Percentiles rank a stretch among this genome's conserved stretches.
Evolutionary conservation across 2,797 vertebrate species (phyloP).

Genomic region (Molothrus aeneus): DNA sequence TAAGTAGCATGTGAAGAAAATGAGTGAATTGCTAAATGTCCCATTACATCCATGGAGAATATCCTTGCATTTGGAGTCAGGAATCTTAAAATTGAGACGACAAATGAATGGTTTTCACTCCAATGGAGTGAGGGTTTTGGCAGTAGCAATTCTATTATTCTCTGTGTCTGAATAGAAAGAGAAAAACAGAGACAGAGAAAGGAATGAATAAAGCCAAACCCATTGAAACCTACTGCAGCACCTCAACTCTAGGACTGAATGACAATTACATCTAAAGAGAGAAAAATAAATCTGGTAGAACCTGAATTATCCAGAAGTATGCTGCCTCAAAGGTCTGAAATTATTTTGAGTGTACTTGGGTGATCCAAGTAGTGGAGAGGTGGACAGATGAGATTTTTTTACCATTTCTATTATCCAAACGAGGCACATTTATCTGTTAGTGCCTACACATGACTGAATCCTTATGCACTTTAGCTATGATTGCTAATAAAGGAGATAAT

Average conservation of each 20-base stretch:
- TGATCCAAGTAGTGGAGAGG: neutral
- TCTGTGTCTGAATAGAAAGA: conserved; percentile 50
- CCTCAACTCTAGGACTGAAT: conserved; percentile 10
- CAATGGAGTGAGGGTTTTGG: conserved; percentile 72
- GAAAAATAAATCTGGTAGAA: conserved; percentile 23
- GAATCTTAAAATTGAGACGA: conserved; percentile 77
- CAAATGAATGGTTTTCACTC: conserved; percentile 81
- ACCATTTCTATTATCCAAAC: neutral
- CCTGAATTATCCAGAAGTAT: neutral
- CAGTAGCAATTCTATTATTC: conserved; percentile 71
- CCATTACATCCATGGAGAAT: conserved; percentile 81
- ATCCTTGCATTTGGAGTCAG: conserved; percentile 71
- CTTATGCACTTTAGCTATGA: neutral
- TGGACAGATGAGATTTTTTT: conserved; percentile 32
- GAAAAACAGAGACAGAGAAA: neutral
- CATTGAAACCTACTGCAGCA: conserved; percentile 30
- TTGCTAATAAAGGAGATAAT: neutral
- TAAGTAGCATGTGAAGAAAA: conserved; percentile 83
- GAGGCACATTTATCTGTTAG: neutral
- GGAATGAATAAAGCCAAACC: conserved; percentile 53
- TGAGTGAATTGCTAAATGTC: conserved; percentile 84
- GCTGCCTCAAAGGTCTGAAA: neutral
- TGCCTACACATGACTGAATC: neutral
- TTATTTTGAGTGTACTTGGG: conserved; percentile 21
- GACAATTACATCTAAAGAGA: conserved; percentile 29